Conservation (phyloP, 2,113 vertebrate genomes). For the Galbula dea region DNA sequence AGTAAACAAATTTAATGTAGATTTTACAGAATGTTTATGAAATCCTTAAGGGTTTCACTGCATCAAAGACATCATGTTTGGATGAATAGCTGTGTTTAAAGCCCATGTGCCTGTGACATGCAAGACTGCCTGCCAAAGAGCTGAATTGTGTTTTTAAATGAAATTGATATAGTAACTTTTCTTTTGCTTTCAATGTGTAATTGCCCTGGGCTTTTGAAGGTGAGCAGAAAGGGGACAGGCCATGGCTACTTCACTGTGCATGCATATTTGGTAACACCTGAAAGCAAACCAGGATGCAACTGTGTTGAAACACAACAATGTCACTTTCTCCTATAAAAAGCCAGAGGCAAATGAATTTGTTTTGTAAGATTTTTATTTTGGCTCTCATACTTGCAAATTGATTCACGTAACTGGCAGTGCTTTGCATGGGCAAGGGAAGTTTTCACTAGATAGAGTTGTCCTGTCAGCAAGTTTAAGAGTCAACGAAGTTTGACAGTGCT, state of each 20-base stretch:
- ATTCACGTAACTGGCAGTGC: not conserved
- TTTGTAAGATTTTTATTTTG: not conserved
- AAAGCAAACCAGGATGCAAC: not conserved
- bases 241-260: fast-evolving
- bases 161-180: not conserved
- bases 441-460: not conserved
- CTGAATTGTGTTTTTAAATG: not conserved
- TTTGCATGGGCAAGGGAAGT: not conserved
- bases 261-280: not conserved
- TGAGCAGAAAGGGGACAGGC: not conserved
- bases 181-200: not conserved
- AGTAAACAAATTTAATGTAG: not conserved
- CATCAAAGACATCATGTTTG: not conserved
- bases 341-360: not conserved
- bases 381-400: not conserved
- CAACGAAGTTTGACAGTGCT: not conserved
- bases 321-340: not conserved
- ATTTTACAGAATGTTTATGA: not conserved
- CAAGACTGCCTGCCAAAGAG: not conserved
- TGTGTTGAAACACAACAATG: not conserved
- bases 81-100: not conserved
- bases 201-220: not conserved
- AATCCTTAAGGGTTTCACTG: not conserved
- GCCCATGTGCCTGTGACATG: not conserved
- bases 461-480: not conserved